phyloP scores from a whole-genome alignment of 2,888 invertebrate species.

The Andrena bucephala region DNA sequence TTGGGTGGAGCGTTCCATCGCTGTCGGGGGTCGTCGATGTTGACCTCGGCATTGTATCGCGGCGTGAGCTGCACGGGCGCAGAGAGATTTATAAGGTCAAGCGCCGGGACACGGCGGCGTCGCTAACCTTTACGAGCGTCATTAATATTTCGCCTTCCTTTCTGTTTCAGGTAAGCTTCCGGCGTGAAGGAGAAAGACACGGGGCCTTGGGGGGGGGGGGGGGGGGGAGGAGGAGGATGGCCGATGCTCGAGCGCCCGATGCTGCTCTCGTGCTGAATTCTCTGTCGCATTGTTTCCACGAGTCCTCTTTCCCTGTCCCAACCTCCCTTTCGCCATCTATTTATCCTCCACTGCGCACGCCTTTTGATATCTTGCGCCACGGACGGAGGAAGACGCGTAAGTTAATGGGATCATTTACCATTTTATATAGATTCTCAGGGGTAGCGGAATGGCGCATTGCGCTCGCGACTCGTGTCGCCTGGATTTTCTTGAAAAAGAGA shows the following conservation, averaged over 20 bases:
- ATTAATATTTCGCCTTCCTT: constrained; percentile 69
- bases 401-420: constrained; percentile 10
- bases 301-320: background rate
- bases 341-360: constrained; percentile 2
- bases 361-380: constrained; percentile 5
- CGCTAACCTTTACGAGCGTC: constrained; percentile 64
- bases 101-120: constrained; percentile 53
- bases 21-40: constrained; percentile 45
- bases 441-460: no score
- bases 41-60: constrained; percentile 56
- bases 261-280: constrained; percentile 42
- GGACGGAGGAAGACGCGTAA: background rate
- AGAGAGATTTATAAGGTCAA: constrained; percentile 68
- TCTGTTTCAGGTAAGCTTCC: constrained; percentile 71
- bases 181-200: constrained; percentile 32
- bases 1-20: constrained; percentile 27
- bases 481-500: background rate
- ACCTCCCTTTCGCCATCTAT: constrained; percentile 6
- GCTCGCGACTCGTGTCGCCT: background rate
- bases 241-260: background rate
- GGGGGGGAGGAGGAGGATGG: no score
- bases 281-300: constrained; percentile 22
- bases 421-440: background rate
- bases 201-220: constrained; percentile 37
- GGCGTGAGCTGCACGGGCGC: constrained; percentile 9